phyloP scores from a whole-genome alignment of 2,888 invertebrate species.

The Stenotaenia linearis region DNA sequence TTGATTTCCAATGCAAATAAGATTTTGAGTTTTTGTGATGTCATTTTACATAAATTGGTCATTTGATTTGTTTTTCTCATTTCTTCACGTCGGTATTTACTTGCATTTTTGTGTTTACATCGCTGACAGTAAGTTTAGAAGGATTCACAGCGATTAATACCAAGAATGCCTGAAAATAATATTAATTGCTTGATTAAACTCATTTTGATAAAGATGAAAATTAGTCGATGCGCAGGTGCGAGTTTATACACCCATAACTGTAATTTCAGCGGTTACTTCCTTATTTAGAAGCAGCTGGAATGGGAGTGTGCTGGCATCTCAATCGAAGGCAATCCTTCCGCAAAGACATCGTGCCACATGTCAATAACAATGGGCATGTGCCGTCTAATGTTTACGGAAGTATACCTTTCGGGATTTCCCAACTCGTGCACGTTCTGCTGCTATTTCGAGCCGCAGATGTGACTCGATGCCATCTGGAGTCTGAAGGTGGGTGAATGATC shows the following conservation, averaged over 20 bases:
- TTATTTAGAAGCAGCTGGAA: neutral
- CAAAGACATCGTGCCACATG: neutral
- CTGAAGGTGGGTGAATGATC: neutral
- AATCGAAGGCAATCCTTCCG: neutral
- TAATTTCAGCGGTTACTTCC: neutral
- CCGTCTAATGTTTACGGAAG: neutral
- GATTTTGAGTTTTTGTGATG: too few relatives aligned
- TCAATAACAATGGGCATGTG: neutral
- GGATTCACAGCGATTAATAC: too few relatives aligned
- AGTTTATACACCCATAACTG: neutral
- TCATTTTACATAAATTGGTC: too few relatives aligned
- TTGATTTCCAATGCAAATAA: too few relatives aligned
- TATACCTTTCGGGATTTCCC: neutral
- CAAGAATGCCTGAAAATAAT: too few relatives aligned
- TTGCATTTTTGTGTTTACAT: too few relatives aligned
- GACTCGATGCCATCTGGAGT: neutral
- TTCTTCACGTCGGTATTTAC: too few relatives aligned
- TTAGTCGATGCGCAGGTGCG: neutral
- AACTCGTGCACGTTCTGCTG: neutral
- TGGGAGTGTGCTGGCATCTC: neutral
- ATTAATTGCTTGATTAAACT: neutral
- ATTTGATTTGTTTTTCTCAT: too few relatives aligned
- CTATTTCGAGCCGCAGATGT: neutral
- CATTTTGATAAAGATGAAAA: neutral
- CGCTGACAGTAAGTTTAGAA: too few relatives aligned